phyloP scores from a whole-genome alignment of 2,888 invertebrate species.

The Poecilus cupreus region DNA sequence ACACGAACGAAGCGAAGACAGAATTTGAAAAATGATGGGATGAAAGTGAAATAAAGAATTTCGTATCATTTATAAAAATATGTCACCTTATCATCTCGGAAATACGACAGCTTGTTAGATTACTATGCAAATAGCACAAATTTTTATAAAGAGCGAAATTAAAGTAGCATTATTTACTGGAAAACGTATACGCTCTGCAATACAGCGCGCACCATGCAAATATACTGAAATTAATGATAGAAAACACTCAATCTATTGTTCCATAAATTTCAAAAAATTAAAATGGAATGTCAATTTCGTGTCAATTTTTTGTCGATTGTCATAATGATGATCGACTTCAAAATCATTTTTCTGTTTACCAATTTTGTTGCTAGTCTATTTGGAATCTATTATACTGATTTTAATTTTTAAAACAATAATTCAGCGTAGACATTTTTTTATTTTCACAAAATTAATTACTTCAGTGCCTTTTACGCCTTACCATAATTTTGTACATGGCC shows the following conservation, averaged over 20 bases:
- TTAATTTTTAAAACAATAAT: too few relatives aligned
- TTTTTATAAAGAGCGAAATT: conserved; percentile 33
- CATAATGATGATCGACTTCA: conserved; percentile 36
- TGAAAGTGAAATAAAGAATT: conserved; percentile 28
- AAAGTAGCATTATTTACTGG: conserved; percentile 1
- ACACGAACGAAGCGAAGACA: not conserved
- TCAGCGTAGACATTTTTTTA: too few relatives aligned
- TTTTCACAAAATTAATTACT: too few relatives aligned
- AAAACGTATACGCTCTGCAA: not conserved
- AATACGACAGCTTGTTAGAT: conserved; percentile 31
- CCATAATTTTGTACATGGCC: too few relatives aligned
- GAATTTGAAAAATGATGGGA: conserved; percentile 25
- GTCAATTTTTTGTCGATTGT: not conserved
- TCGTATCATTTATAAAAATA: conserved; percentile 33
- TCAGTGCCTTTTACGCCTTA: too few relatives aligned
- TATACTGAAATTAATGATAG: not conserved
- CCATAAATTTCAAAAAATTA: not conserved
- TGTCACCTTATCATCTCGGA: conserved; percentile 17
- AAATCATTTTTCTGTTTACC: conserved; percentile 5
- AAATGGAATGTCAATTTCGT: conserved; percentile 20
- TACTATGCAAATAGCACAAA: conserved; percentile 25
- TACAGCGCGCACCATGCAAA: not conserved
- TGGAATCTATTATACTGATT: too few relatives aligned
- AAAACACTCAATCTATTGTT: conserved; percentile 19
- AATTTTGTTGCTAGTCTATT: not conserved